Conservation (phyloP, 92 coral and sea anemone species). For the Umimayanthus chanpuru region DNA sequence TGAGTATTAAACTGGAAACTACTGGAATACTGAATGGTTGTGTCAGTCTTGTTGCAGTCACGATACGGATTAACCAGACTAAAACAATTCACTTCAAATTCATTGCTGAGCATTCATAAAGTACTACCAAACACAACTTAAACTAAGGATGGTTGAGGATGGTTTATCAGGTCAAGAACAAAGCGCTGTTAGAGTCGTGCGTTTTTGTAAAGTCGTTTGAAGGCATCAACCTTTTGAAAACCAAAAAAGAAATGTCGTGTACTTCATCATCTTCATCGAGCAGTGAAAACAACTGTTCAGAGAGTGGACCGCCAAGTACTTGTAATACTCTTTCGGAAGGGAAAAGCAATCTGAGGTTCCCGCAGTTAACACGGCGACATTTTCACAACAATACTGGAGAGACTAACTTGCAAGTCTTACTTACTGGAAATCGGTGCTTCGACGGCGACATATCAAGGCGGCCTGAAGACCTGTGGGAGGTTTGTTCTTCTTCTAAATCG, state of each 20-base stretch:
- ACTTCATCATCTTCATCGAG: background rate
- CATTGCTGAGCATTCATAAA: background rate
- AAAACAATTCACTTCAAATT: background rate
- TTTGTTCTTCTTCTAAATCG: background rate
- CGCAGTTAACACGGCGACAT: background rate
- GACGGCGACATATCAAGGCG: background rate
- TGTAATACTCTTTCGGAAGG: background rate
- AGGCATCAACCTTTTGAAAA: background rate
- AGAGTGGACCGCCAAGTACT: background rate
- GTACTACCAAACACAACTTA: background rate
- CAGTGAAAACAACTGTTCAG: background rate
- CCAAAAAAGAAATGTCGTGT: background rate
- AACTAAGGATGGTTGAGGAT: background rate
- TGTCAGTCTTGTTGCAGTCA: background rate
- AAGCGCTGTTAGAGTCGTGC: constrained; percentile 12
- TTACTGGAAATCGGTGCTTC: constrained; percentile 27
- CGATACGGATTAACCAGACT: background rate
- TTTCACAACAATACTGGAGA: background rate
- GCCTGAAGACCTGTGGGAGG: background rate
- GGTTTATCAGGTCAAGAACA: background rate
- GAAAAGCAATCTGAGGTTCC: background rate
- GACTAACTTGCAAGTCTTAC: background rate
- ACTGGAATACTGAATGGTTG: background rate
- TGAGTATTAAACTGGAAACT: background rate
- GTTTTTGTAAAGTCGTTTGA: constrained; percentile 18